Conservation (phyloP, 2,888 invertebrate species). For the Drosophila basisetae region DNA sequence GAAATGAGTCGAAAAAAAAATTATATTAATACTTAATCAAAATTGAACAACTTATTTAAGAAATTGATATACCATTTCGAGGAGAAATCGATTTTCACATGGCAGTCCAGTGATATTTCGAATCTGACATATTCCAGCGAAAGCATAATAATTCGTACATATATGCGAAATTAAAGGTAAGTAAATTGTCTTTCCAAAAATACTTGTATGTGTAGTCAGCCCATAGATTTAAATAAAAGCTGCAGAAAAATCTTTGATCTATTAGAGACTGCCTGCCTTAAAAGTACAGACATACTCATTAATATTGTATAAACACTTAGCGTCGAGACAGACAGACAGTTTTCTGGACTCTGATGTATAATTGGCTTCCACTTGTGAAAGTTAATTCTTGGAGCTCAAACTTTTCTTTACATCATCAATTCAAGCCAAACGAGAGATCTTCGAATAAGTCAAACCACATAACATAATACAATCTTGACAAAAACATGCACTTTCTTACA, state of each 20-base stretch:
- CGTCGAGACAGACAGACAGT: neutral
- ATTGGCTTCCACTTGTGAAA: neutral
- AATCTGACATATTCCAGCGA: neutral
- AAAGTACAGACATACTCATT: neutral
- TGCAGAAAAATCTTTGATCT: neutral
- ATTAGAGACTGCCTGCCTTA: neutral
- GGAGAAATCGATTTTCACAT: neutral
- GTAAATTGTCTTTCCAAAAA: neutral
- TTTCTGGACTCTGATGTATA: neutral
- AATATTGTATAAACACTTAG: neutral
- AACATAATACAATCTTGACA: constrained; percentile 42
- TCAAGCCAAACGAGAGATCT: neutral
- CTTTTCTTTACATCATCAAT: neutral
- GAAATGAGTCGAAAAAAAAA: neutral
- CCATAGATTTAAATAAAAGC: neutral
- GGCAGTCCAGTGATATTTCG: neutral
- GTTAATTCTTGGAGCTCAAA: neutral
- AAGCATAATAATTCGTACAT: neutral
- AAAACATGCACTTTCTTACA: constrained; percentile 23
- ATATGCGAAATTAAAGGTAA: no score
- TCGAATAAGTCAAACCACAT: constrained; percentile 16
- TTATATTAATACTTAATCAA: neutral
- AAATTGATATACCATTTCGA: neutral
- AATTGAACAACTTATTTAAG: neutral
- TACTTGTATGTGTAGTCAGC: neutral